Percentiles rank a stretch among this genome's conserved stretches.
Evolutionary conservation across 1,140 invertebrate genomes (phyloP).

Genomic region (Mactra quadrangularis): DNA sequence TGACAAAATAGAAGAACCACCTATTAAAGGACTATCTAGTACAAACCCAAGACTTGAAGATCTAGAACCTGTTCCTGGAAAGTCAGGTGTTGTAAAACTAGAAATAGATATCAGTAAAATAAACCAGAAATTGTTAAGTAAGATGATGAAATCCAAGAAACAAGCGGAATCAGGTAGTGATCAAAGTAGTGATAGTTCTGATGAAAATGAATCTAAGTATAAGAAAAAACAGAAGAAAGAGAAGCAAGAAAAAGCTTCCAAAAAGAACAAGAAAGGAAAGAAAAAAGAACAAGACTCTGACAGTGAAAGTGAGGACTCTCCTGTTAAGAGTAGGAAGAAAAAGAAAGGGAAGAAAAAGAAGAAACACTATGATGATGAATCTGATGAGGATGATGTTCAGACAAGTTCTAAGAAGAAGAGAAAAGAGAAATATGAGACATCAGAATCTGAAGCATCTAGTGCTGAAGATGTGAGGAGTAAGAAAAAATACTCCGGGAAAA

Average conservation of each 20-base stretch:
- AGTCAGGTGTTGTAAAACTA: conserved; percentile 30
- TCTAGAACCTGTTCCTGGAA: background rate
- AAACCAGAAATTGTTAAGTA: conserved; percentile 51
- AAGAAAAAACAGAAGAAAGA: conserved; percentile 46
- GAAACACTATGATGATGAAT: conserved; percentile 44
- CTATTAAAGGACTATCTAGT: conserved; percentile 11
- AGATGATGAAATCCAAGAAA: conserved; percentile 47
- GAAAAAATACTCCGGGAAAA: background rate
- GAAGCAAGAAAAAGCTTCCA: conserved; percentile 39
- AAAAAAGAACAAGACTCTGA: conserved; percentile 39
- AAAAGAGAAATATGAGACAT: conserved; percentile 5
- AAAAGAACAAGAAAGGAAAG: conserved; percentile 50
- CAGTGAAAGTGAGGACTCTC: conserved; percentile 9
- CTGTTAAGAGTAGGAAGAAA: conserved; percentile 50
- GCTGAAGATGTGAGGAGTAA: conserved; percentile 21
- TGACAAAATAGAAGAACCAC: conserved; percentile 30
- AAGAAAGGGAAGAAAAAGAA: conserved; percentile 50
- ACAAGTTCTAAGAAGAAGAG: conserved; percentile 39
- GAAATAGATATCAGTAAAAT: conserved; percentile 61
- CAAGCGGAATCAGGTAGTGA: conserved; percentile 29
- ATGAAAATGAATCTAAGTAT: conserved; percentile 45
- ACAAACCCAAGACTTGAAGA: conserved; percentile 13
- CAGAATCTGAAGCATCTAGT: conserved; percentile 26
- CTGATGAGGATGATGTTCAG: conserved; percentile 18
- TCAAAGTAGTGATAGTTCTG: conserved; percentile 43